Evolutionary conservation across 2,888 invertebrate genomes (phyloP).

Genomic region (Chouioia cunea): DNA sequence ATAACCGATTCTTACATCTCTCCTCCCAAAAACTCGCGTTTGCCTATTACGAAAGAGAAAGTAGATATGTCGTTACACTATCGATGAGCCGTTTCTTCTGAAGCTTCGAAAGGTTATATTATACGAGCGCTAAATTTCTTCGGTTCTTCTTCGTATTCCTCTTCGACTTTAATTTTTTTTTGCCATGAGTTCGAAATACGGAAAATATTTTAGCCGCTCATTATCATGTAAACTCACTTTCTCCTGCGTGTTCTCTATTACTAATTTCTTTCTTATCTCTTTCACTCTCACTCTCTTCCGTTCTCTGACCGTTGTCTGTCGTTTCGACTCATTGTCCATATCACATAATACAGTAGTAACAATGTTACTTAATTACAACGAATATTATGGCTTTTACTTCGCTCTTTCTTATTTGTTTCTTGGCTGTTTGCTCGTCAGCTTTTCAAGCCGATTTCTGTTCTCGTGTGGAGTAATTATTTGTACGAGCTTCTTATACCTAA

Average conservation of each 20-base stretch:
- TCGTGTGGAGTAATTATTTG: too few species aligned
- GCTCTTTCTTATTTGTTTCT: not conserved
- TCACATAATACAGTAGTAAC: too few species aligned
- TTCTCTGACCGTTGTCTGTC: conserved; percentile 22
- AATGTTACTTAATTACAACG: too few species aligned
- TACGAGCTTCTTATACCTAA: too few species aligned
- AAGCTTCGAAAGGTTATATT: not conserved
- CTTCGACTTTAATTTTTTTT: too few species aligned
- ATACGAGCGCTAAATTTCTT: not conserved
- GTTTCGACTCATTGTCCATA: conserved; percentile 1
- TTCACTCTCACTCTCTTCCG: conserved; percentile 7
- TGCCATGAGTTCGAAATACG: not conserved
- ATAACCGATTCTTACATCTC: conserved; percentile 12
- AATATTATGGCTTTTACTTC: not conserved
- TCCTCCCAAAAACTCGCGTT: conserved; percentile 27
- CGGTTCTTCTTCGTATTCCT: too few species aligned
- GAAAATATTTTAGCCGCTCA: conserved; percentile 7
- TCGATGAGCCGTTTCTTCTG: not conserved
- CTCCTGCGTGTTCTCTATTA: too few species aligned
- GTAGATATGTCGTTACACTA: not conserved
- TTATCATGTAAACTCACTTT: not conserved
- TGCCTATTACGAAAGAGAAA: conserved; percentile 37
- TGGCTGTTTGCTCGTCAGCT: not conserved
- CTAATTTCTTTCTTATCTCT: not conserved
- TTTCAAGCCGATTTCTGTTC: too few species aligned